Base-by-base conservation (phyloP, 2,888 invertebrate genomes). In the Malthinus flaveolus region DNA sequence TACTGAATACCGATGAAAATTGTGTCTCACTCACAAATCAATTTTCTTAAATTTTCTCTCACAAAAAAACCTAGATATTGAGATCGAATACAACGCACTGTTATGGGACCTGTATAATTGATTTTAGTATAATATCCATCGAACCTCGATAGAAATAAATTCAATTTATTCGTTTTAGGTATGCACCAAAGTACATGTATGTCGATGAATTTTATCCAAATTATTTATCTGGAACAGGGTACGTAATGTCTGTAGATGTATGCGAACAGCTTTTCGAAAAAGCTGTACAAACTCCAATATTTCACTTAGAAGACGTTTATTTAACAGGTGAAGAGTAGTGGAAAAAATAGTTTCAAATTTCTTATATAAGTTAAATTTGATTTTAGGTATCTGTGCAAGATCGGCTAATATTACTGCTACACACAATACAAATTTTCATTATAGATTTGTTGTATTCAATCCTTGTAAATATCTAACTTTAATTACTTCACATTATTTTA, bases 141-240 rank as follows among this genome's bases (percentile, higher is more conserved):
- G n/a, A n/a, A n/a, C n/a, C n/a, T n/a, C n/a, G n/a, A n/a, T n/a
- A n/a, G n/a, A n/a, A n/a, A n/a, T n/a, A n/a, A n/a, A n/a, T n/a
- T n/a, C n/a, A n/a, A 23, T 23, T 23, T 2, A 23, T 23, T 23
- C n/a, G n/a, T n/a, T 66, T 53, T 71, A 87, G 87, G 87, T 91
- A 89, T 78, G 87, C 88, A 62, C 92, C 93, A 1, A 84, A 85
- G 33, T 91, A 91, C 72, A 89, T 92, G 87, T 93, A 85, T 73
- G 79, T 83, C 1, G 87, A 84, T 0, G 81, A 84, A 46, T 82
- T 84, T 39, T 93, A 91, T 81, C 93, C 93, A 2, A 85, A 87
- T 66, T 93, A 92, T 75, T 77, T 93, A 54, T 91, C 91, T 0
- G 93, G 93, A 7, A 89, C 90, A 1, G 91, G 89, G 1, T 93